Evolutionary conservation across 2,113 vertebrate genomes (phyloP).

Genomic region (Crotophaga sulcirostris): DNA sequence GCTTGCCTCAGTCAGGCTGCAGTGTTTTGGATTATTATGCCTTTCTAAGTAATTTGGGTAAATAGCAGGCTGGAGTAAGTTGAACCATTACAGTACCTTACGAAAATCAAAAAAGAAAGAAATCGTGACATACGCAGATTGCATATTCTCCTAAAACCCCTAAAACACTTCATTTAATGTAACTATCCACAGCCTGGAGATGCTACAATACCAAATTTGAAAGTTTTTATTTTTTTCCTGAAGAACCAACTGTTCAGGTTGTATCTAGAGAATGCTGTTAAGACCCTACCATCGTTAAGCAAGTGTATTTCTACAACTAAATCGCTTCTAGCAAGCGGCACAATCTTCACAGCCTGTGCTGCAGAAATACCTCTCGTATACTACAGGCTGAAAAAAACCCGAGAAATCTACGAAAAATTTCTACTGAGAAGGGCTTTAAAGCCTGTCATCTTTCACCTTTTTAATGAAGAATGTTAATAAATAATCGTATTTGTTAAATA

Average conservation of each 20-base stretch:
- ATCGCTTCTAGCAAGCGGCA: background rate
- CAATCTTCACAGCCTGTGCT: background rate
- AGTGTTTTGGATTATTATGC: conserved; percentile 2
- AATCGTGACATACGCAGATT: conserved; percentile 1
- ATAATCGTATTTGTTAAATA: background rate
- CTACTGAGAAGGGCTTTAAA: background rate
- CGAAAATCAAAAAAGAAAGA: conserved; percentile 34
- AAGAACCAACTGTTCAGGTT: background rate
- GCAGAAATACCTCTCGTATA: background rate
- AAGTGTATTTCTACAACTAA: background rate
- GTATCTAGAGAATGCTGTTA: background rate
- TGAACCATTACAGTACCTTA: background rate
- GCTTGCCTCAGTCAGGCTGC: conserved; percentile 66
- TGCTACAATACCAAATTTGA: background rate
- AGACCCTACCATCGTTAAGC: background rate
- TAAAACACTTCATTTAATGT: conserved; percentile 12
- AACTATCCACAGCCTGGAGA: background rate
- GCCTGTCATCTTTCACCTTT: background rate
- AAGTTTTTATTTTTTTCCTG: background rate
- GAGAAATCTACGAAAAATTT: background rate
- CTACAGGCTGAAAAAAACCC: background rate
- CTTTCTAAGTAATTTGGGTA: conserved; percentile 42
- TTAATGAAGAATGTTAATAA: background rate
- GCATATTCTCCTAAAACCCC: background rate
- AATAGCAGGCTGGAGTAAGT: conserved; percentile 9